A percentile compares a stretch with the other conserved stretches of the same genome.
phyloP scores from a whole-genome alignment of 2,888 invertebrate genomes.

The Priapulus caudatus region DNA sequence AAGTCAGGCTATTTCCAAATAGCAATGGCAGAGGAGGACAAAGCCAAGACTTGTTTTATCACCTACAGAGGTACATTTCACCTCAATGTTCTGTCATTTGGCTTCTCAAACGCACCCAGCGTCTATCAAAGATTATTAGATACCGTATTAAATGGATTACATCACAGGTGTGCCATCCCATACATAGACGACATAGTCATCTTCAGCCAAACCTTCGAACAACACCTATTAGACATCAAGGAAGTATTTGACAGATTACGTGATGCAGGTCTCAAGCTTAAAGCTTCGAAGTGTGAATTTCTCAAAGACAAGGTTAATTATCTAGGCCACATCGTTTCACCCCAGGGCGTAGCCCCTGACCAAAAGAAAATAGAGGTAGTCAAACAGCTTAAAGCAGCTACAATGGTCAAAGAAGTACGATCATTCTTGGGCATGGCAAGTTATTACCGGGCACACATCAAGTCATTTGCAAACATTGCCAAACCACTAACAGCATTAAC shows the following conservation, averaged over 20 bases:
- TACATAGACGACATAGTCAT: neutral
- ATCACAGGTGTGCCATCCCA: neutral
- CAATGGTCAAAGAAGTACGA: neutral
- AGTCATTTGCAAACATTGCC: conserved; percentile 2
- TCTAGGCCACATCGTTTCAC: neutral
- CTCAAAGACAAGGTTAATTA: neutral
- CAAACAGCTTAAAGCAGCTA: neutral
- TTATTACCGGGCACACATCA: neutral
- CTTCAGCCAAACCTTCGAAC: neutral
- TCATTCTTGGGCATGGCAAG: neutral
- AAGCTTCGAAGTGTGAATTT: neutral
- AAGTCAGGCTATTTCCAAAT: too few species aligned
- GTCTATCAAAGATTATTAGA: too few species aligned
- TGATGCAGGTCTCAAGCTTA: neutral
- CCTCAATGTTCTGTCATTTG: neutral
- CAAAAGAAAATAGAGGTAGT: neutral
- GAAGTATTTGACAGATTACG: neutral
- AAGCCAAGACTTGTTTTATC: too few species aligned
- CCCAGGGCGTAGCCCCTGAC: neutral
- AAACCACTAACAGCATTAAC: neutral
- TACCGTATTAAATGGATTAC: too few species aligned
- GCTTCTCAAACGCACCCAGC: too few species aligned
- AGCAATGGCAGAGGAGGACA: too few species aligned
- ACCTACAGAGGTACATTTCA: too few species aligned
- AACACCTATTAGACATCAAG: neutral